A percentile compares a stretch with the other conserved stretches of the same genome.
Evolutionary conservation across 2,888 invertebrate species (phyloP).

Genomic region (Axea sp.): DNA sequence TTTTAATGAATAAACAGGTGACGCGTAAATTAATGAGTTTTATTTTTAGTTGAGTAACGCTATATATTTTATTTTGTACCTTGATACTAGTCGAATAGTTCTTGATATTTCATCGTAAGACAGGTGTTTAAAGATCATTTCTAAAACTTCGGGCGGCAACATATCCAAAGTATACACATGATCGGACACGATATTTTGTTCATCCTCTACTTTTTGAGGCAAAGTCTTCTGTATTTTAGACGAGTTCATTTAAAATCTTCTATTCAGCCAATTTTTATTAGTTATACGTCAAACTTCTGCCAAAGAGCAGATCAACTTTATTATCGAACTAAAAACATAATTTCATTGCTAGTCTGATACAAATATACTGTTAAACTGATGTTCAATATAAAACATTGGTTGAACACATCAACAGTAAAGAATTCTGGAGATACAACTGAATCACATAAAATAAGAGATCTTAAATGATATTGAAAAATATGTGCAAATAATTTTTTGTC

Average conservation of each 20-base stretch:
- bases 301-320: too few species aligned
- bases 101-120: slow-evolving; percentile 71
- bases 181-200: background rate
- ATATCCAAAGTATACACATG: slow-evolving; percentile 65
- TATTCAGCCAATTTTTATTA: background rate
- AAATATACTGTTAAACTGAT: background rate
- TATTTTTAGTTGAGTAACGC: slow-evolving; percentile 4
- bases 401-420: too few species aligned
- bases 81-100: slow-evolving; percentile 73
- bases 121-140: slow-evolving; percentile 72
- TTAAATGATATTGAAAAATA: background rate
- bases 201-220: slow-evolving; percentile 16
- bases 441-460: background rate
- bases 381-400: background rate
- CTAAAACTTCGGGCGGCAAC: slow-evolving; percentile 75
- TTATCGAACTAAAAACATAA: too few species aligned
- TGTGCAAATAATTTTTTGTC: background rate
- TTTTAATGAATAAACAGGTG: slow-evolving; percentile 7
- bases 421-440: too few species aligned
- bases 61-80: slow-evolving; percentile 62
- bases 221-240: slow-evolving; percentile 59
- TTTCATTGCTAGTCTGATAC: background rate
- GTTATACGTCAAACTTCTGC: background rate
- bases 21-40: slow-evolving; percentile 8
- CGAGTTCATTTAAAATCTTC: slow-evolving; percentile 62